A percentile compares a stretch with the other conserved stretches of the same genome.
Evolutionary conservation across 2,113 vertebrate species (phyloP).

Genomic region (Callipepla californica): DNA sequence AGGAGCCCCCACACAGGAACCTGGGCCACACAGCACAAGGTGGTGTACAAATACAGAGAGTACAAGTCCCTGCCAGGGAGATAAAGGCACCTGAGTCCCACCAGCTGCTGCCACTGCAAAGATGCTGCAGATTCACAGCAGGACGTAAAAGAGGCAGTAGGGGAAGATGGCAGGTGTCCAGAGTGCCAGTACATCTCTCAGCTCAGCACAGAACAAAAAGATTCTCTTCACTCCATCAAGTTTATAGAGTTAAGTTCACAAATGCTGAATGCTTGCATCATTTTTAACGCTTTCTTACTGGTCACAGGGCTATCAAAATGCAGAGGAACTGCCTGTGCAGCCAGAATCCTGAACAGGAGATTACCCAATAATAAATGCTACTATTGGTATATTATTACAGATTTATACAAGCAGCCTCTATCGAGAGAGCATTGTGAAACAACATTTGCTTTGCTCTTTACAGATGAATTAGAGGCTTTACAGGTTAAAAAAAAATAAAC

Average conservation of each 20-base stretch:
- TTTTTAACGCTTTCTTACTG: constrained; percentile 48
- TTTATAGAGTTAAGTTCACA: constrained; percentile 73
- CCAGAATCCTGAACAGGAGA: constrained; percentile 43
- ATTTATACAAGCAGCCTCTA: constrained; percentile 1
- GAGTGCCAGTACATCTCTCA: constrained; percentile 58
- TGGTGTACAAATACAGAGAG: constrained; percentile 35
- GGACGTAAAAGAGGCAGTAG: constrained; percentile 61
- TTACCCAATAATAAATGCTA: constrained; percentile 18
- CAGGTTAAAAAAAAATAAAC: not conserved
- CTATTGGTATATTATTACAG: constrained; percentile 7
- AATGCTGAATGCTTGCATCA: constrained; percentile 60
- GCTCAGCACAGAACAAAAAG: constrained; percentile 72
- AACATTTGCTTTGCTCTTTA: constrained; percentile 37
- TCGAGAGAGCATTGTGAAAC: not conserved
- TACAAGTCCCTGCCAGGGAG: not conserved
- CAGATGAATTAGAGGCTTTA: not conserved
- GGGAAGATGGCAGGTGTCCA: constrained; percentile 72
- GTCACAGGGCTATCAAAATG: constrained; percentile 39
- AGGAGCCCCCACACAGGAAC: not conserved
- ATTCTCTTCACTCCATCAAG: constrained; percentile 69
- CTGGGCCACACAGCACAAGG: not conserved
- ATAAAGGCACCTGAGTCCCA: not conserved
- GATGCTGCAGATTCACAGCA: constrained; percentile 62
- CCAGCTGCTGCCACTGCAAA: constrained; percentile 64
- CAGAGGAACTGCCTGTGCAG: not conserved